Conservation (phyloP, 2,113 vertebrate species). For the Dolichallabes microphthalmus region DNA sequence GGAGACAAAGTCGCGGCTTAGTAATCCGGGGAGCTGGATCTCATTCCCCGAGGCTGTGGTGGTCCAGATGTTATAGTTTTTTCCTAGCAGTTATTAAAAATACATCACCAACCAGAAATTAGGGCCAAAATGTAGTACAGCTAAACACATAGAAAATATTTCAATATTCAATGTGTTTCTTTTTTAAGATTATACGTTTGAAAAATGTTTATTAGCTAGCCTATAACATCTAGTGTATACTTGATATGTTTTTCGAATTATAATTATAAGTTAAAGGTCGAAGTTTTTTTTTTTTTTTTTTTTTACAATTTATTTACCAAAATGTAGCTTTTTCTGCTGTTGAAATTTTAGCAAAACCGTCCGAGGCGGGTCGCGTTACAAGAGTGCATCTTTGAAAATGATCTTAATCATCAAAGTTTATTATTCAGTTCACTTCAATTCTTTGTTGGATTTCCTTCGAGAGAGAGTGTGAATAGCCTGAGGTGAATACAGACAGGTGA, state of each 20-base stretch:
- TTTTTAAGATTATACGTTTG: not conserved
- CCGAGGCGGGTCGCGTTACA: not conserved
- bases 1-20: too few relatives aligned
- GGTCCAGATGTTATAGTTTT: too few relatives aligned
- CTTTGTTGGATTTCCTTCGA: slow-evolving; percentile 21
- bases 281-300: not conserved
- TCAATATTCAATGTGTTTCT: not conserved
- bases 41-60: too few relatives aligned
- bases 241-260: not conserved
- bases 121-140: not conserved
- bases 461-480: slow-evolving; percentile 52
- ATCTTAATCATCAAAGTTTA: slow-evolving; percentile 18
- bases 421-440: not conserved
- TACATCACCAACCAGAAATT: not conserved
- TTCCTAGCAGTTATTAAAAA: not conserved
- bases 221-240: not conserved
- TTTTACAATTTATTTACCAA: not conserved
- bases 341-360: not conserved
- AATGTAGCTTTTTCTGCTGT: not conserved
- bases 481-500: slow-evolving; percentile 58
- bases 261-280: not conserved
- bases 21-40: too few relatives aligned
- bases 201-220: not conserved
- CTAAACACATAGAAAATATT: not conserved
- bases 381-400: not conserved